A percentile compares a stretch with the other conserved stretches of the same genome.
Conservation (phyloP, 1,140 invertebrate genomes). For the Riptortus pedestris region DNA sequence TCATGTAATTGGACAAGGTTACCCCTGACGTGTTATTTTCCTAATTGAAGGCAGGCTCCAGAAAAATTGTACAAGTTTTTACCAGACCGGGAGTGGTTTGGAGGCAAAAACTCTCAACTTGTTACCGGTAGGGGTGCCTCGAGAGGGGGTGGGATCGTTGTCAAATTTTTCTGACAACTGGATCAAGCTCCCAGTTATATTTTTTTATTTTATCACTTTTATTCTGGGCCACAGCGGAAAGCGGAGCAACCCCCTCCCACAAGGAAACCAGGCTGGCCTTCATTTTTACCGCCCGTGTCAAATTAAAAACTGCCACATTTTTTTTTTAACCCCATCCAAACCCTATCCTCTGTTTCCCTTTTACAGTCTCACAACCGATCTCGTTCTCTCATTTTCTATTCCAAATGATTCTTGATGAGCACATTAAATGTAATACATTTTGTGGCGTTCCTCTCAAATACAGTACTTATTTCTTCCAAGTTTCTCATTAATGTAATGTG, state of each 20-base stretch:
- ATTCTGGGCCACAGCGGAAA: too few species aligned
- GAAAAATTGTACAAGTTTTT: constrained; percentile 19
- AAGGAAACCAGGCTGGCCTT: background rate
- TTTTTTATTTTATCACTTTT: background rate
- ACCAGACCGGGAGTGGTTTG: background rate
- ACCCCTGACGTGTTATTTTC: constrained; percentile 13
- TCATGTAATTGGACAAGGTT: constrained; percentile 10
- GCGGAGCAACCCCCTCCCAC: background rate
- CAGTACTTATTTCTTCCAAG: too few species aligned
- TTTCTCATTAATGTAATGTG: too few species aligned
- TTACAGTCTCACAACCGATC: too few species aligned
- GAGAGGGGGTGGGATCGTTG: background rate
- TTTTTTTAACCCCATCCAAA: background rate
- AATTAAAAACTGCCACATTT: constrained; percentile 5
- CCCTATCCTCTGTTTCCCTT: too few species aligned
- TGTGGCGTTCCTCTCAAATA: too few species aligned
- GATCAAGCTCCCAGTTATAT: background rate
- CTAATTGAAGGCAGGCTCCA: constrained; percentile 9
- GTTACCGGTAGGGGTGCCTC: background rate
- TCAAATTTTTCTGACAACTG: constrained; percentile 15
- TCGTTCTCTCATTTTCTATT: too few species aligned
- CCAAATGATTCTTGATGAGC: too few species aligned
- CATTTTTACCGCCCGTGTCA: constrained; percentile 1
- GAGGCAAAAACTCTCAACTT: constrained; percentile 8
- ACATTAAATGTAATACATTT: too few species aligned